Percentiles rank a stretch among this genome's conserved stretches.
These are phyloP conservation scores for Ammospiza maritima DNA, from an alignment of 2,797 vertebrate genomes.

Conservation along the genomic window DNA sequence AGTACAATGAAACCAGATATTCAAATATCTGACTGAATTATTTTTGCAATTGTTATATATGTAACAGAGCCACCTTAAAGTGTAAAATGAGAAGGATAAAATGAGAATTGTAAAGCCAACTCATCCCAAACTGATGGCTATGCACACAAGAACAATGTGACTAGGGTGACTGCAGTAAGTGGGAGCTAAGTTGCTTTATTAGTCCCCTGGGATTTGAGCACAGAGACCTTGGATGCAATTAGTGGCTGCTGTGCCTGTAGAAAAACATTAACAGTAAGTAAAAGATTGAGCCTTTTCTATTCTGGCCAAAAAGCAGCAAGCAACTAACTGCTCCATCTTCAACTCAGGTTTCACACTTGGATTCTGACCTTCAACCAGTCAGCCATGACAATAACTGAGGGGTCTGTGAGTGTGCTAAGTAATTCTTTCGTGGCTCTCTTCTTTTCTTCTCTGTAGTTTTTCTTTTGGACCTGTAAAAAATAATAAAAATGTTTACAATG, in stretches of 20 bases:
- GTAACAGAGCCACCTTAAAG: background rate
- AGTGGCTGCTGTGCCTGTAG: conserved; percentile 5
- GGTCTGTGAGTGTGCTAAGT: conserved; percentile 97
- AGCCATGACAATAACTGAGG: conserved; percentile 97
- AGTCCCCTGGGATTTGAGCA: background rate
- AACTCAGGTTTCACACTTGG: conserved; percentile 6
- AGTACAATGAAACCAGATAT: background rate
- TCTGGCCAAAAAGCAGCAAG: conserved; percentile 7
- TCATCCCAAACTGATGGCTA: background rate
- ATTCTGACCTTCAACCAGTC: conserved; percentile 95
- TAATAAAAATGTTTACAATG: conserved; percentile 17
- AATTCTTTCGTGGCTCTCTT: conserved; percentile 97
- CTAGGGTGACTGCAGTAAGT: background rate
- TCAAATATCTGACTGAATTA: background rate
- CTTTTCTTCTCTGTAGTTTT: conserved; percentile 98
- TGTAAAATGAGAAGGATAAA: background rate
- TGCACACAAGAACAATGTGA: background rate
- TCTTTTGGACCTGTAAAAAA: conserved; percentile 93
- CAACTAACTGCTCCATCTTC: conserved; percentile 15
- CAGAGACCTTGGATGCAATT: conserved; percentile 8
- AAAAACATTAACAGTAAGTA: conserved; percentile 61
- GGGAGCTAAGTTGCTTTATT: background rate
- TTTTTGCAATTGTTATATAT: background rate
- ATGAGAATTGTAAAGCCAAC: background rate
- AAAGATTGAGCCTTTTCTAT: conserved; percentile 29